phyloP scores from a whole-genome alignment of 2,888 invertebrate genomes.

The Sphecodes monilicornis region DNA sequence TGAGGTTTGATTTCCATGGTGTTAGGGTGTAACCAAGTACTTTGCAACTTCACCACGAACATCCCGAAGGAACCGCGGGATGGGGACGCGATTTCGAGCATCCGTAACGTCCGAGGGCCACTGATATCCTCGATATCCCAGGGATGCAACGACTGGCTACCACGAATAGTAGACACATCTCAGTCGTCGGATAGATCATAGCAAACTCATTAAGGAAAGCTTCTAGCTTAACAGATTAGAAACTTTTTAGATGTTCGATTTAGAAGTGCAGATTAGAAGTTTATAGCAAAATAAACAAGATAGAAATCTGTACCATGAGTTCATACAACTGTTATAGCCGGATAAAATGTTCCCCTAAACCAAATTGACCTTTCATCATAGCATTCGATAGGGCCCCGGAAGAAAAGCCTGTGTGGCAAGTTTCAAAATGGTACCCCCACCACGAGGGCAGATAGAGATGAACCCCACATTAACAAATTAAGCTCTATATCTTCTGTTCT shows the following conservation, averaged over 20 bases:
- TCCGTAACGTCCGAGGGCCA: conserved; percentile 38
- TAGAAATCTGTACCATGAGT: no score
- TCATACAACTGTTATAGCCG: no score
- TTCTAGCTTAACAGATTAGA: not conserved
- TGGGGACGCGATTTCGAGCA: conserved; percentile 30
- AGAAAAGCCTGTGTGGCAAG: not conserved
- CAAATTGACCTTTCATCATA: no score
- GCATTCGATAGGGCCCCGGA: no score
- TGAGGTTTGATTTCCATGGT: not conserved
- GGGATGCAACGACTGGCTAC: conserved; percentile 36
- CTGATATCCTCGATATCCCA: conserved; percentile 33
- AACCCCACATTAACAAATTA: not conserved
- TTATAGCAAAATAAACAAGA: no score
- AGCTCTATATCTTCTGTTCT: not conserved
- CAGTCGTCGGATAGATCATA: not conserved
- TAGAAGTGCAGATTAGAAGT: no score
- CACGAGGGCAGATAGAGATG: not conserved
- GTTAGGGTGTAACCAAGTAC: not conserved
- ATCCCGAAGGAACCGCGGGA: conserved; percentile 18
- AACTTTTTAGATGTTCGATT: not conserved
- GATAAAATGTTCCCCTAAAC: no score
- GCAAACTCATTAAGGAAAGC: not conserved
- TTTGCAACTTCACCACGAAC: conserved; percentile 11
- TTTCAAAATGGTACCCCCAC: not conserved
- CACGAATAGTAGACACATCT: conserved; percentile 48